Evolutionary conservation across 2,888 invertebrate genomes (phyloP), one percentile per base, ranked within the genome.

Genomic region (Lordiphosa fenestrarum): DNA sequence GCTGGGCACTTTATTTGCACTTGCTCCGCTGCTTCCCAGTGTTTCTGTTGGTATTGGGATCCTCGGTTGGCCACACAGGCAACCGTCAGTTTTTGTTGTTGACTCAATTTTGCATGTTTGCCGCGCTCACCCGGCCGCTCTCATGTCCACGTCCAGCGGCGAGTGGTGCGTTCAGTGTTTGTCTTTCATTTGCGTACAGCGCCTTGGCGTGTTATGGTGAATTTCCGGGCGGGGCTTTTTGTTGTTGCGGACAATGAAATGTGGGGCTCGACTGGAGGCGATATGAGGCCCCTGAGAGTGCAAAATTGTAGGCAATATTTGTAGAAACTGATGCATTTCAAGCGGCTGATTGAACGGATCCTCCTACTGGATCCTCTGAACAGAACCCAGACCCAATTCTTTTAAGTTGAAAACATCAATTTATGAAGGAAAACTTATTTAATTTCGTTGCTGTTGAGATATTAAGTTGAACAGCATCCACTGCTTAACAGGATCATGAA

Each of bases 131-230:
- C 78, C 74, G 73, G 75, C 62, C 57, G 42, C 40, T 57, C 40
- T 57, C 46, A 33, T 47, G 25, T 30, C 12, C 41, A 41, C 40
- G 39, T 36, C 13, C 55, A 39, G n/a, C 54, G 42, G 13, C 15
- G 30, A 12, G 10, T n/a, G 41, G n/a, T 37, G 12, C 51, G 41
- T 47, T 47, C 59, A 57, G 48, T 83, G 75, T 76, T 76, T 76
- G 83, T 37, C 76, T 80, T 78, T 76, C 80, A 76, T 76, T 76
- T 76, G 75, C 70, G 75, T 69, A 62, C 57, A 39, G 36, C 83
- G 80, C 75, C 75, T 80, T 62, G 53, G 59, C 63, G 72, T 39
- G 60, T 62, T 44, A n/a, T 59, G 55, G 15, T 15, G 15, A 15
- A 15, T 15, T 15, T 15, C 15, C 15, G 15, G 15, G 15, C 15